Evolutionary conservation across 2,888 invertebrate species (phyloP), one percentile per base, ranked within the genome.

Genomic region (Caenorhabditis sp.): DNA sequence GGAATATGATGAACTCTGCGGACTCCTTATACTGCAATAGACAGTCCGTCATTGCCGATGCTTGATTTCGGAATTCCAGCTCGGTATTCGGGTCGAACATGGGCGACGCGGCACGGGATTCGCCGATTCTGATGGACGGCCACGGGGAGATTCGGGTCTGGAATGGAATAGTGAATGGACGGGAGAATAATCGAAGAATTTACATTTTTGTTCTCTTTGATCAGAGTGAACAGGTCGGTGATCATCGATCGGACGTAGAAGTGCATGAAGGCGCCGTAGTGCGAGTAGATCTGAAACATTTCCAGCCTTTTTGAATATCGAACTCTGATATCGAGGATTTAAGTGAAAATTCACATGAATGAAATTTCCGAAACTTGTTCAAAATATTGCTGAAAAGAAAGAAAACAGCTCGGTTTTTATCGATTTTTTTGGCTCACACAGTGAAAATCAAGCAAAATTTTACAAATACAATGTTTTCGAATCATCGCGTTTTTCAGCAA

Each of bases 11-110:
- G 32, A 84, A 89, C 18, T 84, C 64, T 5, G 89, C 88, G 1
- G 89, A 80, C 74, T 89, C 89, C 62, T 87, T 89, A 72, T 89
- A 89, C 60, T 85, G 80, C 8, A 89, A 64, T 22, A 89, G 82
- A 68, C 89, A 89, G 62, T 89, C 89, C 18, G 89, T 89, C 86
- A 90, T 90, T 0, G 89, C 89, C 8, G 85, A 84, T 9, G 89
- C 89, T 67, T 89, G 89, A 83, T 89, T 89, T 61, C 89, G 47
- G 77, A 89, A 89, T 51, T 89, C 89, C n/a, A 89, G 64, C 62
- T 89, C 89, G 8, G 77, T 60, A 65, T 90, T 89, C 5, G 89
- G 89, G 56, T 89, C 85, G 61, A 87, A 89, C 28, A 64, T 82
- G 4, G 83, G 65, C 11, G 77, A 51, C 8, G 82, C 56, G 1